A percentile compares a stretch with the other conserved stretches of the same genome.
These are phyloP conservation scores for Periphyllus acericola DNA, from an alignment of 2,888 invertebrate species.

Conservation along the genomic window DNA sequence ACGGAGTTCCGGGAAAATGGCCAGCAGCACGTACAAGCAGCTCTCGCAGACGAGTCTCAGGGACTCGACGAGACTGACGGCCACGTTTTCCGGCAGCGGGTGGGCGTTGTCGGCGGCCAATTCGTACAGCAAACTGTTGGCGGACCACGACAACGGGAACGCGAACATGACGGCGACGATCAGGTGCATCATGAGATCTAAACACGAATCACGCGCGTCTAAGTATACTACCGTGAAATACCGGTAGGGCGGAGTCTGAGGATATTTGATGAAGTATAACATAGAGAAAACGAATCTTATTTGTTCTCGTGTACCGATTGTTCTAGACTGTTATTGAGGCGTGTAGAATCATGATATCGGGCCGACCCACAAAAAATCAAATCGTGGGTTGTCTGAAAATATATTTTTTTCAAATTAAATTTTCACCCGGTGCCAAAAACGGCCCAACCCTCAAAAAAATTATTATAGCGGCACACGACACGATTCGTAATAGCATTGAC, in stretches of 20 bases:
- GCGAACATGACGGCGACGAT: not conserved
- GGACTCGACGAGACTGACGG: conserved; percentile 2
- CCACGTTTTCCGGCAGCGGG: conserved; percentile 31
- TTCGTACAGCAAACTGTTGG: not conserved
- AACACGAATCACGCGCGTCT: not conserved
- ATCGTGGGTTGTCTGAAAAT: no score
- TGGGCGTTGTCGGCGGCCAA: conserved; percentile 9
- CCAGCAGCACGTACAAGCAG: not conserved
- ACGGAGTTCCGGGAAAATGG: not conserved
- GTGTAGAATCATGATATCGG: no score
- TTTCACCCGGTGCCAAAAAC: no score
- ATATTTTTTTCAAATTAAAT: no score
- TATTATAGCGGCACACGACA: no score
- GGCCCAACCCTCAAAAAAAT: no score
- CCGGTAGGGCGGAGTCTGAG: not conserved
- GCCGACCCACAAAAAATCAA: no score
- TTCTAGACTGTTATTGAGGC: no score
- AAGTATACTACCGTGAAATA: not conserved
- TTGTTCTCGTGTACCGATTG: no score
- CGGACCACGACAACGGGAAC: conserved; percentile 44
- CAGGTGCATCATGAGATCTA: not conserved
- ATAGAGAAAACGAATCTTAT: no score
- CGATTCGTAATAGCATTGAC: no score
- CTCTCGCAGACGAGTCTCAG: not conserved
- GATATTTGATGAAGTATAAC: no score